phyloP scores from a whole-genome alignment of 2,888 invertebrate species.

The Hedychridium roseum region DNA sequence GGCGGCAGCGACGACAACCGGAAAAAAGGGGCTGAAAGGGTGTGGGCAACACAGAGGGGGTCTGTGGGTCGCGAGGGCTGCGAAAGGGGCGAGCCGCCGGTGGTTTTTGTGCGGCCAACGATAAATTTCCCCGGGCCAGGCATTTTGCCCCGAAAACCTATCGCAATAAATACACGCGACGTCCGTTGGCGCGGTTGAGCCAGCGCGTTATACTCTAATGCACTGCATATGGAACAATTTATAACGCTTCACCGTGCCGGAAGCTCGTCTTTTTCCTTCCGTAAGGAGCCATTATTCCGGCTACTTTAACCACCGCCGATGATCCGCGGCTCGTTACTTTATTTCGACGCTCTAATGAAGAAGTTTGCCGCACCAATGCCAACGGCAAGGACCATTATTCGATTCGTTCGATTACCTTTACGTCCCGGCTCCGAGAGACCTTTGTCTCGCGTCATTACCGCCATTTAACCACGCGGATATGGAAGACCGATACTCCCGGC shows the following conservation, averaged over 20 bases:
- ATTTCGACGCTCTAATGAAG: too few relatives aligned
- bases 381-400: too few relatives aligned
- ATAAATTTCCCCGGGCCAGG: slow-evolving; percentile 55
- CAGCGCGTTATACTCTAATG: slow-evolving; percentile 53
- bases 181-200: slow-evolving; percentile 43
- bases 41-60: slow-evolving; percentile 1
- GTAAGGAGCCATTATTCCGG: not conserved
- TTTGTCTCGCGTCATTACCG: too few relatives aligned
- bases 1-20: slow-evolving; percentile 3
- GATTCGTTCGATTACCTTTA: too few relatives aligned
- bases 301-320: too few relatives aligned
- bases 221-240: slow-evolving; percentile 60
- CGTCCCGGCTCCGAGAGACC: too few relatives aligned
- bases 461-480: too few relatives aligned
- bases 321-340: too few relatives aligned
- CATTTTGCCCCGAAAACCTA: slow-evolving; percentile 58
- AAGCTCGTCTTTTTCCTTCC: slow-evolving; percentile 1
- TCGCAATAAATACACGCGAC: slow-evolving; percentile 59
- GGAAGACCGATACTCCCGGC: too few relatives aligned
- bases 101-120: slow-evolving; percentile 45
- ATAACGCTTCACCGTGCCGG: slow-evolving; percentile 41
- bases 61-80: not conserved
- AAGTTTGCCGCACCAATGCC: too few relatives aligned
- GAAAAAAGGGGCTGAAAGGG: slow-evolving; percentile 13
- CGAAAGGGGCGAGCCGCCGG: slow-evolving; percentile 2